Conservation (phyloP, 2,797 vertebrate genomes). For the Scarus forsteni region DNA sequence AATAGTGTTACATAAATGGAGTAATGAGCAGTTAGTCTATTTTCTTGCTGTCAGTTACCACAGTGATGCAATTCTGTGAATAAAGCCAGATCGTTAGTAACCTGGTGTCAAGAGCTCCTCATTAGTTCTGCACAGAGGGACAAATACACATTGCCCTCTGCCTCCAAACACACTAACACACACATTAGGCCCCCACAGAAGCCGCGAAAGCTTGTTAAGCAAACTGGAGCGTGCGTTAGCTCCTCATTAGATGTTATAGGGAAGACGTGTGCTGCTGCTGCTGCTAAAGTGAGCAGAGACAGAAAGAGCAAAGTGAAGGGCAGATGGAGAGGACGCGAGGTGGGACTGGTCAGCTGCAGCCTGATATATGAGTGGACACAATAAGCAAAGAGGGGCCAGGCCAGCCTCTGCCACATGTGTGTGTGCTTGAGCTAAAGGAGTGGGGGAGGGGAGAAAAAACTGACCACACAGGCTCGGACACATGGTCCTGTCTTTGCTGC, state of each 20-base stretch:
- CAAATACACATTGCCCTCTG: slow-evolving; percentile 55
- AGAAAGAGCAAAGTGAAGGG: slow-evolving; percentile 69
- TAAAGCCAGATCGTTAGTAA: slow-evolving; percentile 72
- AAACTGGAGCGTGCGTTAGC: slow-evolving; percentile 52
- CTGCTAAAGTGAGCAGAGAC: slow-evolving; percentile 36
- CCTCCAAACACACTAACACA: slow-evolving; percentile 37
- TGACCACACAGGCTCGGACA: slow-evolving; percentile 80
- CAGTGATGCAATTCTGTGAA: slow-evolving; percentile 59
- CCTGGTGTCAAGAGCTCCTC: slow-evolving; percentile 75
- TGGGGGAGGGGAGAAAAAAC: slow-evolving; percentile 67
- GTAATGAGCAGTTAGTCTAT: slow-evolving; percentile 41
- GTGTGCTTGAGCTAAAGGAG: slow-evolving; percentile 54
- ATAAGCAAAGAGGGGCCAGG: slow-evolving; percentile 76
- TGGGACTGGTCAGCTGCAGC: slow-evolving; percentile 81
- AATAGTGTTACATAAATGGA: slow-evolving; percentile 26
- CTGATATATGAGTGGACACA: slow-evolving; percentile 88
- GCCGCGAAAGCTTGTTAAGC: slow-evolving; percentile 62
- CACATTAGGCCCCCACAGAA: slow-evolving; percentile 36
- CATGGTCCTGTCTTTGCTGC: slow-evolving; percentile 61
- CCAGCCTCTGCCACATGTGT: slow-evolving; percentile 74
- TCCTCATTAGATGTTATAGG: slow-evolving; percentile 58
- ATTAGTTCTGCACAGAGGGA: slow-evolving; percentile 62
- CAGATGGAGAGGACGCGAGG: slow-evolving; percentile 74
- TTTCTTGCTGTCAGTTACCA: slow-evolving; percentile 50
- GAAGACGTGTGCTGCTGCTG: slow-evolving; percentile 14